phyloP scores from a whole-genome alignment of 2,797 vertebrate genomes.

The Gymnoscopelus microlampas region DNA sequence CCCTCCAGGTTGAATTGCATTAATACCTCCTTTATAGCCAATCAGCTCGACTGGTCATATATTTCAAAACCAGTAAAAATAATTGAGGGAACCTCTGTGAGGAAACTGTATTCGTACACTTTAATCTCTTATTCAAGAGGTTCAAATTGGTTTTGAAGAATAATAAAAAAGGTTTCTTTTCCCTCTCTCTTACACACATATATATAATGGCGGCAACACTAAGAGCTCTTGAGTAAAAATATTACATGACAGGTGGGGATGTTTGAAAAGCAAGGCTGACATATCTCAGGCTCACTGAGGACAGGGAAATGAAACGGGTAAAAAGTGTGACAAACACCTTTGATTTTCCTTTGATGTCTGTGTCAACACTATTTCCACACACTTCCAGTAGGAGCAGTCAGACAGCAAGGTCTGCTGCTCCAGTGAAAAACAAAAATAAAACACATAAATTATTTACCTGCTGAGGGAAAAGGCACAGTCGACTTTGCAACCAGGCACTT shows the following conservation, averaged over 20 bases:
- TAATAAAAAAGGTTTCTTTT: conserved; percentile 33
- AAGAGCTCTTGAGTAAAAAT: conserved; percentile 44
- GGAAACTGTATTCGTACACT: conserved; percentile 66
- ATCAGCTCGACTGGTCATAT: conserved; percentile 69
- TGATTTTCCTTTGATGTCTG: conserved; percentile 65
- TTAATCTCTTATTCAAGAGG: conserved; percentile 70
- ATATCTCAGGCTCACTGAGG: conserved; percentile 44
- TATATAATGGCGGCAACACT: conserved; percentile 27
- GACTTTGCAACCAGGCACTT: conserved; percentile 29
- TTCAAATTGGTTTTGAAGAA: conserved; percentile 59
- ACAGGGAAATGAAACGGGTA: conserved; percentile 52
- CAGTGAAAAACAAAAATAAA: conserved; percentile 44
- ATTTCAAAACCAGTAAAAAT: conserved; percentile 71
- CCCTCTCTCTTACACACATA: conserved; percentile 35
- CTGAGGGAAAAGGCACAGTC: conserved; percentile 34
- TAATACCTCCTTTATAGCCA: conserved; percentile 76
- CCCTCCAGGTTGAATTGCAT: conserved; percentile 75
- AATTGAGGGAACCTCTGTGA: conserved; percentile 63
- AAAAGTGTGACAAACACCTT: conserved; percentile 67
- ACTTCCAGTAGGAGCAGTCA: conserved; percentile 60
- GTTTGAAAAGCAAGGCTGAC: conserved; percentile 40
- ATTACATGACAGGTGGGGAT: conserved; percentile 30
- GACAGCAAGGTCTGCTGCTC: conserved; percentile 45
- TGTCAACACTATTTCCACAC: conserved; percentile 56
- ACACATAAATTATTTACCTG: conserved; percentile 50